Percentiles rank a stretch among this genome's conserved stretches.
These are phyloP conservation scores for Polyommatus iphigenia DNA, from an alignment of 2,888 invertebrate species.

Conservation along the genomic window DNA sequence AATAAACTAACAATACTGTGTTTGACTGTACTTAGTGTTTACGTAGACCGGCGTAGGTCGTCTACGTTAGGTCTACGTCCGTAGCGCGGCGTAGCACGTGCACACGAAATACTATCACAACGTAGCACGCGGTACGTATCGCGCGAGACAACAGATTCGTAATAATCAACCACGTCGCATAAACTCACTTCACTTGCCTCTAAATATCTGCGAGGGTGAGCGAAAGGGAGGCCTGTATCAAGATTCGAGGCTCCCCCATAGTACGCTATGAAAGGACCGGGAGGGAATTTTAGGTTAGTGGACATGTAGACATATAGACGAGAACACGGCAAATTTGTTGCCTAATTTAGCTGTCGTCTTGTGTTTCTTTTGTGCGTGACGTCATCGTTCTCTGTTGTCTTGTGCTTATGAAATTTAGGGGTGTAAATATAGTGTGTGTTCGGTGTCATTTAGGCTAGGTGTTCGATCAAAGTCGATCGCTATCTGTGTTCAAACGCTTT, in stretches of 20 bases:
- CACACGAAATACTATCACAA: conserved; percentile 42
- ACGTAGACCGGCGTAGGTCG: conserved; percentile 19
- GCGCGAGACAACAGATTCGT: conserved; percentile 66
- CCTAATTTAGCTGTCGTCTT: conserved; percentile 79
- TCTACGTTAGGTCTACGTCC: conserved; percentile 31
- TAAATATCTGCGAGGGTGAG: conserved; percentile 70
- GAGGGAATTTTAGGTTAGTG: conserved; percentile 80
- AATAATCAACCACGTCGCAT: conserved; percentile 75
- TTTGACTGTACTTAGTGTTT: conserved; percentile 2
- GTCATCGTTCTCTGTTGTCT: conserved; percentile 75
- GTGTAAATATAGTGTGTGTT: conserved; percentile 46
- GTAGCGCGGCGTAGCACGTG: conserved; percentile 35
- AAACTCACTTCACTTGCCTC: conserved; percentile 73
- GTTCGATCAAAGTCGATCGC: conserved; percentile 28
- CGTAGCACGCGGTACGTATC: conserved; percentile 46
- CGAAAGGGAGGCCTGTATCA: conserved; percentile 75
- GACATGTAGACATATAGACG: conserved; percentile 81
- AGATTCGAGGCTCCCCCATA: conserved; percentile 71
- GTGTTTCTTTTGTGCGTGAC: conserved; percentile 78
- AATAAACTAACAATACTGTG: neutral
- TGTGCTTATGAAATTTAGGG: conserved; percentile 51
- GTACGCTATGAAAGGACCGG: conserved; percentile 69
- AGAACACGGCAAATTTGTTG: conserved; percentile 80
- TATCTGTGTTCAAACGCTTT: conserved; percentile 31
- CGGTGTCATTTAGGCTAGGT: conserved; percentile 32